Evolutionary conservation across 2,797 vertebrate genomes (phyloP).

Genomic region (Brachyrhaphis roseni): DNA sequence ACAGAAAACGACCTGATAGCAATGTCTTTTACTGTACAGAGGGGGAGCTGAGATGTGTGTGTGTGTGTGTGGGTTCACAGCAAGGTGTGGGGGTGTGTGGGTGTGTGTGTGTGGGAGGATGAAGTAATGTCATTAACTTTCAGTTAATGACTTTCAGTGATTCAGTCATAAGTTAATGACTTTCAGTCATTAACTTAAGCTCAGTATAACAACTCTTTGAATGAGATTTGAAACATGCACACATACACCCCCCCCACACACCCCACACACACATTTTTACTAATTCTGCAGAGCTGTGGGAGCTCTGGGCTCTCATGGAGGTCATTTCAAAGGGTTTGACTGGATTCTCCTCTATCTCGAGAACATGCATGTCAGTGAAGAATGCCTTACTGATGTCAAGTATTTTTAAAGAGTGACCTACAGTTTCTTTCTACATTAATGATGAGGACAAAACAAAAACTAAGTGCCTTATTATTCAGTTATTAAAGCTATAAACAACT

Average conservation of each 20-base stretch:
- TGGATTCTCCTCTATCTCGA: conserved; percentile 7
- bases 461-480: not conserved
- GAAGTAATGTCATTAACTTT: conserved; percentile 53
- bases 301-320: conserved; percentile 64
- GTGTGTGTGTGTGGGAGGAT: conserved; percentile 35
- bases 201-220: conserved; percentile 41
- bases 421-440: not conserved
- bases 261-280: conserved; percentile 14
- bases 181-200: conserved; percentile 28
- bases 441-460: not conserved
- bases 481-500: no score
- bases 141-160: no score
- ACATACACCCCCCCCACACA: not conserved
- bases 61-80: no score
- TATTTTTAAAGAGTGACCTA: not conserved
- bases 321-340: conserved; percentile 21
- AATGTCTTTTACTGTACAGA: conserved; percentile 62
- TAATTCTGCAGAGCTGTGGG: conserved; percentile 58
- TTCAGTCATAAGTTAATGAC: no score
- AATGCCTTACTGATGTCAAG: not conserved
- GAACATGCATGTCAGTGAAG: not conserved
- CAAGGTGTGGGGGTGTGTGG: no score
- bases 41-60: conserved; percentile 12
- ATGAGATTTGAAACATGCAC: conserved; percentile 13
- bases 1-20: conserved; percentile 74